phyloP scores from a whole-genome alignment of 2,113 vertebrate genomes.

The Rostratula benghalensis region DNA sequence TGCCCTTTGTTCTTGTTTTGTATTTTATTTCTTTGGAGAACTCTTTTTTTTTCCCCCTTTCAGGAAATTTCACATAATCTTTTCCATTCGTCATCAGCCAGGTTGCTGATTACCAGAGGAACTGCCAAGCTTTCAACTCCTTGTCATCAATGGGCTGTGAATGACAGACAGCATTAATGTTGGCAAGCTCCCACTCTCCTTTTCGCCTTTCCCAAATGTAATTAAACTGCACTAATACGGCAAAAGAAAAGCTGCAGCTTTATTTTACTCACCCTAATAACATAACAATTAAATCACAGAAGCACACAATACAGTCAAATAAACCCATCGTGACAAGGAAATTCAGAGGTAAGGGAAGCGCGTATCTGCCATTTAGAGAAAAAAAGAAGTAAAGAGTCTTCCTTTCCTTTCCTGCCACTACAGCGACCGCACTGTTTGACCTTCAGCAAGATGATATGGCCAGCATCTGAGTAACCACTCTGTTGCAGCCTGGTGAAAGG shows the following conservation, averaged over 20 bases:
- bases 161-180: slow-evolving; percentile 75
- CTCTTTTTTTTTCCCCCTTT: neutral
- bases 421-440: neutral
- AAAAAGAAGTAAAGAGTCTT: neutral
- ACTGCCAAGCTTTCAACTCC: slow-evolving; percentile 76
- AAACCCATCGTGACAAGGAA: slow-evolving; percentile 33
- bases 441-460: neutral
- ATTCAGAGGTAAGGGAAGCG: slow-evolving; percentile 27
- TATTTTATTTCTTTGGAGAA: slow-evolving; percentile 54
- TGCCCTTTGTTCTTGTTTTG: slow-evolving; percentile 59
- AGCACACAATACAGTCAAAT: slow-evolving; percentile 44
- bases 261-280: slow-evolving; percentile 66
- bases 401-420: neutral
- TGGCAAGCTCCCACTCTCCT: slow-evolving; percentile 71
- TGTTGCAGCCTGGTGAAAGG: neutral
- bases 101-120: slow-evolving; percentile 73
- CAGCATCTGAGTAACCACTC: neutral
- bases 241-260: slow-evolving; percentile 68
- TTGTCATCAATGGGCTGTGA: slow-evolving; percentile 73
- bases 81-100: slow-evolving; percentile 73
- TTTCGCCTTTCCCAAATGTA: slow-evolving; percentile 72
- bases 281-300: slow-evolving; percentile 57
- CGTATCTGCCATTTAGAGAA: neutral
- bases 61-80: slow-evolving; percentile 68
- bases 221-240: slow-evolving; percentile 67